Evolutionary conservation across 2,113 vertebrate species (phyloP), one percentile per base, ranked within the genome.

Genomic region (Ammodytes dubius): DNA sequence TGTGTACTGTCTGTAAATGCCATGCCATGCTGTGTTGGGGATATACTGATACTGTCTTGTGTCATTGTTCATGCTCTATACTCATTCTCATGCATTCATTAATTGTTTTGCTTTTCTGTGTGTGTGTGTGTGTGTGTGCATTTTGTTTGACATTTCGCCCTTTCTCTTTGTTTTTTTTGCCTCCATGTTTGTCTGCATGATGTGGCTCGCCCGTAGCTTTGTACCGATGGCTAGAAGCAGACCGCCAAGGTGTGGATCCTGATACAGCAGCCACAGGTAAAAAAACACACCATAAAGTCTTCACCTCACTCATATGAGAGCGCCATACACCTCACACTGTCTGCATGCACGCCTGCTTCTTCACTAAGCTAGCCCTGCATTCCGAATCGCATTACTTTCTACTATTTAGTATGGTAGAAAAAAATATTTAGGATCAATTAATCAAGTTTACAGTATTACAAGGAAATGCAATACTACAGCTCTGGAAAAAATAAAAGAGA

Each of bases 221-320:
- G 95, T 97, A 96, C 96, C 96, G 96, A 92, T 97, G 96, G 96
- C 96, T 99, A 84, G 96, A 98, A 96, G 96, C 97, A 90, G 96
- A 98, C 84, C 97, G 96, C 76, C 97, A 96, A 92, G 96, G 96
- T 95, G 96, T 89, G 94, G 97, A 96, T 92, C 96, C 96, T 87
- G 96, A 95, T 89, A 77, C 95, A 87, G 83, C 95, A 93, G 91
- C 94, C 90, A 87, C 96, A 99, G 98, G 98, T 98, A 98, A 93
- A 73, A 27, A 27, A 27, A 27, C 27, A 69, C 64, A 43, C 59
- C 47, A 42, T 64, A 73, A 69, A 40, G 70, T 57, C 43, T 50
- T 64, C 52, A 27, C 66, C 42, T 14, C 7, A 4, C 53, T 53
- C 58, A 50, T 43, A 9, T 45, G 13, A 4, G 1, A 50, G 9